phyloP scores from a whole-genome alignment of 2,888 invertebrate species.

The Leistus spinibarbis region DNA sequence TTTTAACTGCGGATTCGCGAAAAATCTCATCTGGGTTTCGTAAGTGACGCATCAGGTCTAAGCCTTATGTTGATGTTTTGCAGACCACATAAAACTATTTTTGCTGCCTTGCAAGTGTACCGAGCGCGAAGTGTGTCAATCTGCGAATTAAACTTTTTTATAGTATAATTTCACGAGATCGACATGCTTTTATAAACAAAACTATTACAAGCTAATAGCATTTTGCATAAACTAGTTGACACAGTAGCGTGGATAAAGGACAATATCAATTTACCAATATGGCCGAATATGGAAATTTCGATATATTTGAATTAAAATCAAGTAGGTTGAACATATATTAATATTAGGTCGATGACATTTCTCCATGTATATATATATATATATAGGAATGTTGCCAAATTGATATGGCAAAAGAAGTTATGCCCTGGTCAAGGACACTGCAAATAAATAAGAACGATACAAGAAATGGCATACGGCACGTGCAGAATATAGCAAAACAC shows the following conservation, averaged over 20 bases:
- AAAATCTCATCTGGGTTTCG: too few relatives aligned
- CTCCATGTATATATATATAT: not conserved
- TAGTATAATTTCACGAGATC: not conserved
- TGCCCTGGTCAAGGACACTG: conserved; percentile 11
- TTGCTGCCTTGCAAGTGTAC: not conserved
- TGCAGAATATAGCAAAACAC: not conserved
- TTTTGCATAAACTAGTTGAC: not conserved
- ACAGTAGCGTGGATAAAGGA: not conserved
- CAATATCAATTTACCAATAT: not conserved
- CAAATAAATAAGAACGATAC: not conserved
- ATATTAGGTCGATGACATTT: conserved; percentile 29
- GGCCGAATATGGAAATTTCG: conserved; percentile 2
- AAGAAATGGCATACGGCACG: not conserved
- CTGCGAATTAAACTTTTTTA: not conserved
- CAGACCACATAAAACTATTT: not conserved
- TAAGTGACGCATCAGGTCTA: too few relatives aligned
- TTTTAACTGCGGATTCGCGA: too few relatives aligned
- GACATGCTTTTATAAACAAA: not conserved
- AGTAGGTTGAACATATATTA: not conserved
- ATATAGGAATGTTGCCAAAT: conserved; percentile 9
- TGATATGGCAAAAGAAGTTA: conserved; percentile 1
- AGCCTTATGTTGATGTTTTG: not conserved
- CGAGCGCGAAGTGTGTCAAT: conserved; percentile 1
- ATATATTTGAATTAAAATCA: not conserved
- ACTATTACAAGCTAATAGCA: not conserved